A percentile compares a stretch with the other conserved stretches of the same genome.
Conservation (phyloP, 2,113 vertebrate genomes). For the Pluvialis apricaria region DNA sequence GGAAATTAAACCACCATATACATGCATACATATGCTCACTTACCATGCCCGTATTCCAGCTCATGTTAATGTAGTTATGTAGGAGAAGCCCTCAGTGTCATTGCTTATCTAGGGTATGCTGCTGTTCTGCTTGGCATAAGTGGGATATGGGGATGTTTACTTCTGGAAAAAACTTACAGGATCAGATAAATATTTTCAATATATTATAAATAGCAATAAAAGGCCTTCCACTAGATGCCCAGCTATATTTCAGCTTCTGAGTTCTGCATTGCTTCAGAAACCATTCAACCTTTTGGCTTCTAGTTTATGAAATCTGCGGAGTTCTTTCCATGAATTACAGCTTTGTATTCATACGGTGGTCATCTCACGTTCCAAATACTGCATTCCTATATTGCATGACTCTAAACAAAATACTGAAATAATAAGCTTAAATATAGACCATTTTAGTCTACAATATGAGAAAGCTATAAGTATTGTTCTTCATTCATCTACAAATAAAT, state of each 20-base stretch:
- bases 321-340: slow-evolving; percentile 4
- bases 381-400: background rate
- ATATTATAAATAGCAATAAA: background rate
- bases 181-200: background rate
- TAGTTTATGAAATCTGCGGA: background rate
- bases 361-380: background rate
- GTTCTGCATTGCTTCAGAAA: background rate
- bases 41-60: background rate
- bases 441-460: background rate
- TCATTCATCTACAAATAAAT: background rate
- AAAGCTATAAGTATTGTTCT: background rate
- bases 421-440: background rate
- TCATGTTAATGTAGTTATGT: background rate
- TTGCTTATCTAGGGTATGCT: background rate
- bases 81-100: background rate
- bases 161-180: background rate
- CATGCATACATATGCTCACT: background rate
- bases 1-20: background rate
- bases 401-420: slow-evolving; percentile 13
- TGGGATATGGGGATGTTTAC: background rate
- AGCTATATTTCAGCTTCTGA: background rate
- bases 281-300: background rate
- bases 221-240: background rate
- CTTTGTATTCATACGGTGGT: background rate
- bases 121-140: background rate